Percentiles rank a stretch among this genome's conserved stretches.
phyloP scores from a whole-genome alignment of 2,888 invertebrate genomes.

The Nemotelus pantherinus region DNA sequence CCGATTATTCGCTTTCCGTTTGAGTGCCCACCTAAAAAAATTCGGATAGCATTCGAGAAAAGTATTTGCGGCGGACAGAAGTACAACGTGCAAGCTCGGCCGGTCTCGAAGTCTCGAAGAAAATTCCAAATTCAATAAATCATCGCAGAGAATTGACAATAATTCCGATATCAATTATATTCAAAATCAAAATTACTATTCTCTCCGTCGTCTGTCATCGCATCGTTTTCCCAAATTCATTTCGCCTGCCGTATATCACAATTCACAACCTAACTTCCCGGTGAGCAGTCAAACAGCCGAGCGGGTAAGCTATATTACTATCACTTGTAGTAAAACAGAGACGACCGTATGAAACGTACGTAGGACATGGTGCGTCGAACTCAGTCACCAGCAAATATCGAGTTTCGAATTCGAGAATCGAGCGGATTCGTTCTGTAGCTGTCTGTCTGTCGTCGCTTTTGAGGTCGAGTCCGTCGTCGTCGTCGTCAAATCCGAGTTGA shows the following conservation, averaged over 20 bases:
- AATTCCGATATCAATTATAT: too few species aligned
- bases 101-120: neutral
- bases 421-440: constrained; percentile 10
- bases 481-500: constrained; percentile 21
- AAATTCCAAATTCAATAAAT: neutral
- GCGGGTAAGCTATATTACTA: too few species aligned
- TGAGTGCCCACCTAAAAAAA: neutral
- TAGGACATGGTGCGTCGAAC: neutral
- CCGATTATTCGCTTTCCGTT: too few species aligned
- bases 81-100: neutral
- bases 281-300: too few species aligned
- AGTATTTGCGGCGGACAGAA: neutral
- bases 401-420: constrained; percentile 13
- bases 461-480: neutral
- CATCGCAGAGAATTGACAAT: too few species aligned
- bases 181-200: too few species aligned
- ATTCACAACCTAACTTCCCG: too few species aligned
- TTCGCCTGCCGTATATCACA: too few species aligned
- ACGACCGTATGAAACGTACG: neutral
- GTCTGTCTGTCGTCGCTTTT: constrained; percentile 16
- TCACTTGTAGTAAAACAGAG: neutral
- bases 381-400: neutral
- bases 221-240: too few species aligned
- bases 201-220: too few species aligned
- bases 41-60: constrained; percentile 13